These are phyloP conservation scores for Anguilla rostrata DNA, from an alignment of 2,113 vertebrate species.

Conservation along the genomic window DNA sequence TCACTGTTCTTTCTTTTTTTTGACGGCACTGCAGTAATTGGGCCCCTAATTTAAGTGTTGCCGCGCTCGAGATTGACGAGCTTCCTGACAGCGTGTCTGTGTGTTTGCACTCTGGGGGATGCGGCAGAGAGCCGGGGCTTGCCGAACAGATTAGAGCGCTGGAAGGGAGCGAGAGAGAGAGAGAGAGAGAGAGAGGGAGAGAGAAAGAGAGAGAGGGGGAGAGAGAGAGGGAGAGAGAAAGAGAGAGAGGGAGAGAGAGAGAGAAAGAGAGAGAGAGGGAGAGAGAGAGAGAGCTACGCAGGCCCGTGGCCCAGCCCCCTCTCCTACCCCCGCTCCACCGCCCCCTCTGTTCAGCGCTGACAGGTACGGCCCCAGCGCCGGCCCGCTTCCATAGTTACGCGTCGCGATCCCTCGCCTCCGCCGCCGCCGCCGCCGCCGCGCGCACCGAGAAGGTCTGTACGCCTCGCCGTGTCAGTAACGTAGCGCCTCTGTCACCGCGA, in stretches of 20 bases:
- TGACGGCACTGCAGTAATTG: conserved; percentile 61
- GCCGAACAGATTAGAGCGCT: conserved; percentile 60
- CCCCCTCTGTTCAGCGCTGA: neutral
- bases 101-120: conserved; percentile 61
- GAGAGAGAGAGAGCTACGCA: conserved; percentile 17
- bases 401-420: neutral
- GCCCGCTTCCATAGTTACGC: neutral
- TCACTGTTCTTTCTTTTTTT: conserved; percentile 43
- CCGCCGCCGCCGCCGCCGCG: neutral
- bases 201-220: no score
- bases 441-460: neutral
- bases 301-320: neutral
- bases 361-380: neutral
- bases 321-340: neutral
- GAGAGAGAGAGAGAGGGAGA: neutral
- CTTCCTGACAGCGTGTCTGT: conserved; percentile 65
- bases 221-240: no score
- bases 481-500: neutral
- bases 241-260: conserved; percentile 45
- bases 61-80: conserved; percentile 69
- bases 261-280: neutral
- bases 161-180: conserved; percentile 49
- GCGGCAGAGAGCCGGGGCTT: conserved; percentile 64
- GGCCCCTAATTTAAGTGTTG: conserved; percentile 70
- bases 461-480: neutral